Evolutionary conservation across 2,888 invertebrate genomes (phyloP).

Genomic region (Horisme vitalbata): DNA sequence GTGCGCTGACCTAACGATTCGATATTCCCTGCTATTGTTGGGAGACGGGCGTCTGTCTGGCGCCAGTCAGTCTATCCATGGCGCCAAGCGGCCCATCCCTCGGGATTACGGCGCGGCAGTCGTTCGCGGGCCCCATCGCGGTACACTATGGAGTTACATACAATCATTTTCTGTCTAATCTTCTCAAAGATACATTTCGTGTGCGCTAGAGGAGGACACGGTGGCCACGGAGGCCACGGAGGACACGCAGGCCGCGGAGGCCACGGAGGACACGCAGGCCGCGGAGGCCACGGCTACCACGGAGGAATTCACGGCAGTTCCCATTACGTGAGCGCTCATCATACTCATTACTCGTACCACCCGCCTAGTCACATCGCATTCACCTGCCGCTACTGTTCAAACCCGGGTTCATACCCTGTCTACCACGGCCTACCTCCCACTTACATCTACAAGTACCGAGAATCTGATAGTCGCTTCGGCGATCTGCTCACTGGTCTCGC

Average conservation of each 20-base stretch:
- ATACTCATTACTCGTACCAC: constrained; percentile 66
- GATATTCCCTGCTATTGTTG: constrained; percentile 20
- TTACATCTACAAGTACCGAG: constrained; percentile 67
- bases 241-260: constrained; percentile 42
- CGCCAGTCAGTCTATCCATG: constrained; percentile 62
- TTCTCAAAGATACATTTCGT: constrained; percentile 38
- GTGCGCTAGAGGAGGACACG: constrained; percentile 47
- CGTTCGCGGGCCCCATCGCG: constrained; percentile 57
- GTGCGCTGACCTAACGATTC: constrained; percentile 24
- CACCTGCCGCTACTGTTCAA: constrained; percentile 60
- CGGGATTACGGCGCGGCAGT: constrained; percentile 55
- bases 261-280: constrained; percentile 39
- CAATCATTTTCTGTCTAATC: constrained; percentile 41
- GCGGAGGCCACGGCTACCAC: constrained; percentile 18
- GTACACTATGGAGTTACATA: constrained; percentile 58
- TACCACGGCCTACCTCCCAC: constrained; percentile 64
- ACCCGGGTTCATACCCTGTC: constrained; percentile 63
- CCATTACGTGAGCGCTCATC: constrained; percentile 59
- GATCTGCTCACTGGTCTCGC: constrained; percentile 67
- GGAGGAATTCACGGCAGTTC: constrained; percentile 24
- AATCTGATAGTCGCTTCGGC: constrained; percentile 60
- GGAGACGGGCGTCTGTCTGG: constrained; percentile 57
- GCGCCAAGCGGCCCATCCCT: constrained; percentile 58
- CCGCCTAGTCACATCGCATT: constrained; percentile 64
- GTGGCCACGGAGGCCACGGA: constrained; percentile 27